phyloP scores from a whole-genome alignment of 1,140 invertebrate species.

The Drosophila melanogaster region DNA sequence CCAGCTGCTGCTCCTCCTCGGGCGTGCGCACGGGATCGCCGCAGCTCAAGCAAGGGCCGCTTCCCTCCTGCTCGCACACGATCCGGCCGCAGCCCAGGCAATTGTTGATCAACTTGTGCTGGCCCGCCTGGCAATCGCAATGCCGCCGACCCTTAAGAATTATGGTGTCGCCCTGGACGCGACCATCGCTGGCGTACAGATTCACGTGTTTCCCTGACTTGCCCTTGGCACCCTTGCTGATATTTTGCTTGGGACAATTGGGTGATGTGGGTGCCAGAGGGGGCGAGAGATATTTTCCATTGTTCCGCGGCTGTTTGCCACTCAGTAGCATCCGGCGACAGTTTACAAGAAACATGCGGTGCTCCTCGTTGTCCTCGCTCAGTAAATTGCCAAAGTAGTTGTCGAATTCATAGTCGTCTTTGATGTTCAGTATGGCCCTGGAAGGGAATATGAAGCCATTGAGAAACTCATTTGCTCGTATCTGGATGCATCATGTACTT shows the following conservation, averaged over 20 bases:
- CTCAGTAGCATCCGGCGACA: constrained; percentile 86
- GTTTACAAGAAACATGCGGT: constrained; percentile 88
- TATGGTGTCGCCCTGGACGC: constrained; percentile 87
- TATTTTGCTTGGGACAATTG: neutral
- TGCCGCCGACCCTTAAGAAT: constrained; percentile 90
- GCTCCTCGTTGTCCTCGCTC: constrained; percentile 87
- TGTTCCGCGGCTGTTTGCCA: constrained; percentile 84
- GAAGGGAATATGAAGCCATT: constrained; percentile 59
- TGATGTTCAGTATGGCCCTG: constrained; percentile 87
- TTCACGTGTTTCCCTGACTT: constrained; percentile 92
- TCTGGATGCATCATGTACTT: constrained; percentile 54
- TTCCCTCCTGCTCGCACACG: constrained; percentile 98
- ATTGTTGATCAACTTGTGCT: constrained; percentile 96
- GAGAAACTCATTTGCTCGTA: neutral
- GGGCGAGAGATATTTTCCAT: constrained; percentile 39
- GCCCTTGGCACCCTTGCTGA: constrained; percentile 83
- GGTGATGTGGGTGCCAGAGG: constrained; percentile 6
- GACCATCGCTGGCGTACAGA: constrained; percentile 90
- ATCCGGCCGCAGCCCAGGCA: constrained; percentile 97
- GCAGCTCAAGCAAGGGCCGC: constrained; percentile 98
- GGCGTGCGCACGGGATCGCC: constrained; percentile 91
- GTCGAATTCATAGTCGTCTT: constrained; percentile 88
- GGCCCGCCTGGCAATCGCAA: constrained; percentile 97
- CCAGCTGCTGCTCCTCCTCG: constrained; percentile 86
- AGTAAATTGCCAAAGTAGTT: constrained; percentile 89